Evolutionary conservation across 1,140 invertebrate species (phyloP).

Genomic region (Sminthurinus signatus): DNA sequence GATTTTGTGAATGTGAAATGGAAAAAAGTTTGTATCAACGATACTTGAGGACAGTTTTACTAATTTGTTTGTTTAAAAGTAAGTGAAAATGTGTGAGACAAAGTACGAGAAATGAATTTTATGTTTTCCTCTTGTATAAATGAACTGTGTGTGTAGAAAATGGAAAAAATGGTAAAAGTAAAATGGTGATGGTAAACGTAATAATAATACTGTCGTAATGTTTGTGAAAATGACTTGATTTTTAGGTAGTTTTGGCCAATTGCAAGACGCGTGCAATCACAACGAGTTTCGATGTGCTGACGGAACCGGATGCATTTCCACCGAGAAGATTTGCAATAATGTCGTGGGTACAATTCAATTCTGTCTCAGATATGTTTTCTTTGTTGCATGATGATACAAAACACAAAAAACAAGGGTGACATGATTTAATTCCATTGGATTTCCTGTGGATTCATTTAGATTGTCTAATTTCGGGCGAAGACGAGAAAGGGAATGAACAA

Average conservation of each 20-base stretch:
- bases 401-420: too few species aligned
- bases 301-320: constrained; percentile 19
- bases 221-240: background rate
- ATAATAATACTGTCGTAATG: background rate
- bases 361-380: too few species aligned
- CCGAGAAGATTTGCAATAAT: constrained; percentile 34
- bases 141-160: background rate
- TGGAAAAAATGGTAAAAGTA: background rate
- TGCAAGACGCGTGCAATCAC: constrained; percentile 11
- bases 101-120: too few species aligned
- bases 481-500: constrained; percentile 16
- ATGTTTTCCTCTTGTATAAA: too few species aligned
- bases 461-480: constrained; percentile 31
- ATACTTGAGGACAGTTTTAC: too few species aligned
- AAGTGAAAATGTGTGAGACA: too few species aligned
- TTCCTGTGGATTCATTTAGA: constrained; percentile 3
- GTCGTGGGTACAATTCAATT: too few species aligned
- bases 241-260: background rate
- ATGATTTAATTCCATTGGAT: too few species aligned
- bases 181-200: background rate
- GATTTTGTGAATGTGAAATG: too few species aligned
- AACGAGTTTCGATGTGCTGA: constrained; percentile 27
- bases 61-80: too few species aligned
- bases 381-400: too few species aligned
- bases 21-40: too few species aligned